Evolutionary conservation across 2,888 invertebrate genomes (phyloP).

Genomic region (Dyspetes luteomarginatus): DNA sequence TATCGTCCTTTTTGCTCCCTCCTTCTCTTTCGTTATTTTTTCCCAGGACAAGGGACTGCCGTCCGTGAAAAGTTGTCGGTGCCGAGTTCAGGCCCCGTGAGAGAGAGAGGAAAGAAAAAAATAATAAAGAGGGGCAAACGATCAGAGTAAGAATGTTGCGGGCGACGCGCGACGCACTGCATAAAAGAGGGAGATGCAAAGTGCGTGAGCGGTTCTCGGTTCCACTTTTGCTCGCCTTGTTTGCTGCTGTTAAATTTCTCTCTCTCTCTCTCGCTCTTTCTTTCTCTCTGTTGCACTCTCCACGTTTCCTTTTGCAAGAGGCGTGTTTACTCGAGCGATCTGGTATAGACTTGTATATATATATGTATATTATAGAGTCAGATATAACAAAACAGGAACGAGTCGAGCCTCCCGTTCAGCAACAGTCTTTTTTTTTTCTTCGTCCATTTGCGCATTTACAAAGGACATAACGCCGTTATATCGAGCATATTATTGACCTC

Average conservation of each 20-base stretch:
- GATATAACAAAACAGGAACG: conserved; percentile 21
- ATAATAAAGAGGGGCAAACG: not conserved
- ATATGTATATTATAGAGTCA: conserved; percentile 1
- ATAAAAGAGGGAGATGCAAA: conserved; percentile 39
- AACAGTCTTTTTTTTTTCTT: not conserved
- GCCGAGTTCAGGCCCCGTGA: conserved; percentile 27
- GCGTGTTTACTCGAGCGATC: conserved; percentile 45
- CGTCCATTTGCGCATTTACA: not conserved
- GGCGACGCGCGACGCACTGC: conserved; percentile 2
- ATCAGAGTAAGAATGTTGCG: conserved; percentile 57
- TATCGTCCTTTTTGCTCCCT: not conserved
- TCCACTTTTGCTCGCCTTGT: conserved; percentile 24
- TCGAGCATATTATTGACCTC: not conserved
- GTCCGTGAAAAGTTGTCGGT: conserved; percentile 42
- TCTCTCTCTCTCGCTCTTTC: conserved; percentile 15
- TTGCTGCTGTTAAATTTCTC: not conserved
- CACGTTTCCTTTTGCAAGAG: conserved; percentile 7
- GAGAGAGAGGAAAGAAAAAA: not conserved
- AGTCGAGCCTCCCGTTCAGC: conserved; percentile 32
- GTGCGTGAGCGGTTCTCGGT: conserved; percentile 28
- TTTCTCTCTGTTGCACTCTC: not conserved
- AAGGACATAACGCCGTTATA: not conserved
- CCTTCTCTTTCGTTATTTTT: not conserved
- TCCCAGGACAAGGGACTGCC: not conserved
- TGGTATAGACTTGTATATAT: not conserved